Conservation (phyloP, 1,140 invertebrate genomes). For the Trichonephila inaurata region DNA sequence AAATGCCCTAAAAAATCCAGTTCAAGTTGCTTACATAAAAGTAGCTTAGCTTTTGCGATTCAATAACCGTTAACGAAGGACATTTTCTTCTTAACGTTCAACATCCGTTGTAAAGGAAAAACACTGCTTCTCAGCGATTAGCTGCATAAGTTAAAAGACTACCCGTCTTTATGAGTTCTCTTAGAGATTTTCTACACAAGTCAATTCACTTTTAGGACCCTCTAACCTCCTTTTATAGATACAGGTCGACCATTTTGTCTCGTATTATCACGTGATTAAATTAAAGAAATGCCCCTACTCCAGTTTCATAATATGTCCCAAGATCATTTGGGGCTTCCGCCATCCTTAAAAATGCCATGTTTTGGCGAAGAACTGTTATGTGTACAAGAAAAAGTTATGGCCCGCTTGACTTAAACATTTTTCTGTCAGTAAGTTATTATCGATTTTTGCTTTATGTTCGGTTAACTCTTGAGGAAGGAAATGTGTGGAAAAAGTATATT, state of each 20-base stretch:
- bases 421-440: background rate
- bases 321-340: background rate
- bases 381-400: background rate
- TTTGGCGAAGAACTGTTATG: background rate
- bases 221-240: slow-evolving; percentile 24
- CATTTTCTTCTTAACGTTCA: slow-evolving; percentile 5
- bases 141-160: slow-evolving; percentile 15
- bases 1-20: background rate
- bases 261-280: slow-evolving; percentile 46
- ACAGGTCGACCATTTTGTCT: slow-evolving; percentile 7
- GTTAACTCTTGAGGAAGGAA: no score
- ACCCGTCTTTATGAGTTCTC: background rate
- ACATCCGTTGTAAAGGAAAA: background rate
- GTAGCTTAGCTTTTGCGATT: background rate
- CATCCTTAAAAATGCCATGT: background rate
- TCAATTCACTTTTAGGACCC: slow-evolving; percentile 10
- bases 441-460: background rate
- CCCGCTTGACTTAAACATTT: background rate
- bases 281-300: slow-evolving; percentile 6
- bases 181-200: background rate
- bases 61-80: slow-evolving; percentile 25
- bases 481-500: no score
- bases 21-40: slow-evolving; percentile 17
- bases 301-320: slow-evolving; percentile 3
- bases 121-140: background rate